Base-by-base conservation (phyloP, 2,888 invertebrate species). In the Chironomus tentans region DNA sequence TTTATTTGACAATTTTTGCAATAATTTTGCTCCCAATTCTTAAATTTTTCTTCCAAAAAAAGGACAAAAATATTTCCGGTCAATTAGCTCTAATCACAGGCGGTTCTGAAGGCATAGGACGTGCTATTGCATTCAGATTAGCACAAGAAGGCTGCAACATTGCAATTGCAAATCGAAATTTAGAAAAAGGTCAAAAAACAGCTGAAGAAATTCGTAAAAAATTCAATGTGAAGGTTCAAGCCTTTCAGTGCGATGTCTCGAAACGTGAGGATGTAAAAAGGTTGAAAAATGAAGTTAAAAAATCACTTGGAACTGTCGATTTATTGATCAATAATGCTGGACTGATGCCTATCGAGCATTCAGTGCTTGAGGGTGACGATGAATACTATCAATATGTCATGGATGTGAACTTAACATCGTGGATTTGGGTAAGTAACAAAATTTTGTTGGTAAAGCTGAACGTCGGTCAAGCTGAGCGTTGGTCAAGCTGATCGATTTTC, bases 241-340 rank as follows among this genome's bases (percentile, higher is more conserved):
- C 82, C 0, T 84, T 83, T 77, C 82, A 81, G 80, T 82, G 83
- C 65, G 79, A 79, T 69, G 78, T 79, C 22, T 47, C 76, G n/a
- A 47, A 70, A 15, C 10, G 15, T 24, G 38, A 77, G 13, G 50
- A 61, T 22, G 61, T 76, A 48, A 81, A 82, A 77, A 71, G 82
- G 46, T 80, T 84, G 79, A 82, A 82, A n/a, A 78, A 80, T 56
- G 81, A 82, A 76, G 81, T 85, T 38, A 82, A 82, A 77, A 81
- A 81, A 70, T 83, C 84, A 71, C 76, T 84, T 78, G 85, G 84
- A 2, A 82, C 82, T 0, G 84, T 85, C 10, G 85, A 85, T 72
- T 83, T 85, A 72, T 78, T 85, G 76, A 81, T 85, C 1, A 85
- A 85, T 78, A 85, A 85, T 79, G 85, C 85, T 1, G 85, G 85